These are phyloP conservation scores for Sylvia atricapilla DNA, from an alignment of 2,113 vertebrate species.

Conservation along the genomic window DNA sequence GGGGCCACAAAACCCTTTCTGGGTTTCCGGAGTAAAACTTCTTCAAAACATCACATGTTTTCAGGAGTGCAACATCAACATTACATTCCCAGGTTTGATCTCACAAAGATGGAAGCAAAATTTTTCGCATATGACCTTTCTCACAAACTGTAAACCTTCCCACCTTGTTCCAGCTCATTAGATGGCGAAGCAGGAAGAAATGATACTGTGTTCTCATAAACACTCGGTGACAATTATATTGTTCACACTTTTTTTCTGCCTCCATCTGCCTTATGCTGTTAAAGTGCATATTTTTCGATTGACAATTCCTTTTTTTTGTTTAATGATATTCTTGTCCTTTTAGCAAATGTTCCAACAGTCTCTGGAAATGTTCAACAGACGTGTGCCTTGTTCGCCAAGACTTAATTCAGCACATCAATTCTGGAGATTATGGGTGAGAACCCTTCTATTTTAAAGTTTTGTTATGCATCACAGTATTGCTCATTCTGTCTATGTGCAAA, in stretches of 20 bases:
- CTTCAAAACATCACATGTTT: neutral
- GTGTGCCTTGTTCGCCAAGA: slow-evolving; percentile 68
- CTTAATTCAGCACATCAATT: slow-evolving; percentile 72
- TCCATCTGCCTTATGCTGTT: neutral
- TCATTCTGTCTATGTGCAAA: neutral
- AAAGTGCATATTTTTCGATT: neutral
- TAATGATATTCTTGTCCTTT: slow-evolving; percentile 25
- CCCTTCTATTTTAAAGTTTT: neutral
- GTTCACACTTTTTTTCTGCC: neutral
- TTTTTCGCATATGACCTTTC: neutral
- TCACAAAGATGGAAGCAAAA: neutral
- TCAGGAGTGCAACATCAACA: neutral
- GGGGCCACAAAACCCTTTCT: neutral
- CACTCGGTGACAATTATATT: neutral
- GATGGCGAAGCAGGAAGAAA: neutral
- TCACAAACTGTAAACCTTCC: neutral
- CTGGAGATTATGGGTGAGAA: slow-evolving; percentile 74
- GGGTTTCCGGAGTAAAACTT: neutral
- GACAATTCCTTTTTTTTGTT: neutral
- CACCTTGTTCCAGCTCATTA: neutral
- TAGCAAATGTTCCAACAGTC: slow-evolving; percentile 67
- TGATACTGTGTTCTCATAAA: neutral
- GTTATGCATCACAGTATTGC: neutral
- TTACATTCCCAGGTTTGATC: neutral
- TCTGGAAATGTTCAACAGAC: slow-evolving; percentile 70